These are phyloP conservation scores for Xerus inauris DNA, from an alignment of 2,113 vertebrate species.

Conservation along the genomic window DNA sequence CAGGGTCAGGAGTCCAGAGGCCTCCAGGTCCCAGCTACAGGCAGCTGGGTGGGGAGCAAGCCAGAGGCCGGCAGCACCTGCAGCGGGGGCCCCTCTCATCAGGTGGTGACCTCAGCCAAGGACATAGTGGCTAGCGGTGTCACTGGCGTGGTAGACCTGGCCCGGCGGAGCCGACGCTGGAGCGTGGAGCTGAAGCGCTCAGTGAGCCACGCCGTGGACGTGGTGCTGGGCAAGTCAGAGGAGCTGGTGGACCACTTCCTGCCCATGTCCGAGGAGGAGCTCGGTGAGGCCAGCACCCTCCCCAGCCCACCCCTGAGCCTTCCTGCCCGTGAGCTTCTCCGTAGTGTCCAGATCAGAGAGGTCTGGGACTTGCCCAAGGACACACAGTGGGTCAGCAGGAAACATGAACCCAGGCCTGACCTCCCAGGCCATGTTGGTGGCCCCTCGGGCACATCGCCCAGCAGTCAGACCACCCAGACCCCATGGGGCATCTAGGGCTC, in stretches of 20 bases:
- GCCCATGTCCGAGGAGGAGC: constrained; percentile 93
- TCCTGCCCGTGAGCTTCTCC: background rate
- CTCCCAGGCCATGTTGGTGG: rapidly evolving
- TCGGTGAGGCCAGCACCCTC: constrained; percentile 87
- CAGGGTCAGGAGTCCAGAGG: constrained; percentile 81
- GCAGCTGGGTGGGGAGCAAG: background rate
- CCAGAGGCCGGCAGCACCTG: rapidly evolving
- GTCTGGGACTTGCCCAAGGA: rapidly evolving
- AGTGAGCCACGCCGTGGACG: constrained; percentile 90
- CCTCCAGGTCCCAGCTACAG: constrained; percentile 33
- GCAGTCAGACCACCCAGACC: background rate
- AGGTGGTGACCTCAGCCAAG: constrained; percentile 88
- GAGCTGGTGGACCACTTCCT: constrained; percentile 94
- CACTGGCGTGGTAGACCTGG: constrained; percentile 83
- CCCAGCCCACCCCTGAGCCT: rapidly evolving
- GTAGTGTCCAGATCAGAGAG: background rate
- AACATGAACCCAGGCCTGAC: background rate
- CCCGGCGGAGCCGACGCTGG: constrained; percentile 89
- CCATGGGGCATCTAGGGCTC: background rate
- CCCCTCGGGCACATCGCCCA: background rate
- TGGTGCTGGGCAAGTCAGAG: constrained; percentile 90
- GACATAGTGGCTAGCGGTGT: constrained; percentile 86
- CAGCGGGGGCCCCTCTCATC: background rate
- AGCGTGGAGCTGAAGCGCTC: constrained; percentile 91
- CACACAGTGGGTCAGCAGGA: background rate